Evolutionary conservation across 2,113 vertebrate species (phyloP), one percentile per base, ranked within the genome.

Genomic region (Leiothrix lutea): DNA sequence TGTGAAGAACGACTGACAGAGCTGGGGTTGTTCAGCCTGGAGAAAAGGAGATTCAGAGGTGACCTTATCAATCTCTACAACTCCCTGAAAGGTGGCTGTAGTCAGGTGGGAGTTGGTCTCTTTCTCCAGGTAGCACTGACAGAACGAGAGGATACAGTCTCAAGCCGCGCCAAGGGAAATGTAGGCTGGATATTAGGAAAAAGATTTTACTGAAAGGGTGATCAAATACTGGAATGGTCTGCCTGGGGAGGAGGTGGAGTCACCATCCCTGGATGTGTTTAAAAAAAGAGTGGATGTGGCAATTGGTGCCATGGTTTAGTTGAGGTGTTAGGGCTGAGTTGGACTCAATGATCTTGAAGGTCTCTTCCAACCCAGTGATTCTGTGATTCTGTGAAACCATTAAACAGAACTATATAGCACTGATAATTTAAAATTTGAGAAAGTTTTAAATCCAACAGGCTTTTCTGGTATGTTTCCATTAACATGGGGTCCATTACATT

Each of bases 81-180:
- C n/a, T 24, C 5, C 57, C 57, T 33, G 6, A 53, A 33, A 53
- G 15, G 36, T 33, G 50, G 0, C 1, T 71, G 69, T 14, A 0
- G 0, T 3, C 36, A 40, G 35, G 3, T 61, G 36, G 69, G 28
- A 3, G 21, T 8, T 8, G 28, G 15, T 4, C 36, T 53, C 36
- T 17, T 33, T 40, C 50, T 40, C 28, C 36, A 40, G 15, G 16
- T 28, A 53, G 21, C 48, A 5, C 21, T 11, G 8, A 53, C 28
- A 53, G 50, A 71, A 33, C 2, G 1, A 33, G 50, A 53, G 69
- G 15, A 19, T 29, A 10, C 28, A 33, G 50, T 0, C 36, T 40
- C 0, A 40, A 19, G 12, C 8, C 33, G 15, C 1, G 1, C 8
- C 29, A 19, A 40, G 16, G 15, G 28, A 40, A 25, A 40, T 19